Conservation (phyloP, 2,797 vertebrate genomes). For the Molossus molossus region DNA sequence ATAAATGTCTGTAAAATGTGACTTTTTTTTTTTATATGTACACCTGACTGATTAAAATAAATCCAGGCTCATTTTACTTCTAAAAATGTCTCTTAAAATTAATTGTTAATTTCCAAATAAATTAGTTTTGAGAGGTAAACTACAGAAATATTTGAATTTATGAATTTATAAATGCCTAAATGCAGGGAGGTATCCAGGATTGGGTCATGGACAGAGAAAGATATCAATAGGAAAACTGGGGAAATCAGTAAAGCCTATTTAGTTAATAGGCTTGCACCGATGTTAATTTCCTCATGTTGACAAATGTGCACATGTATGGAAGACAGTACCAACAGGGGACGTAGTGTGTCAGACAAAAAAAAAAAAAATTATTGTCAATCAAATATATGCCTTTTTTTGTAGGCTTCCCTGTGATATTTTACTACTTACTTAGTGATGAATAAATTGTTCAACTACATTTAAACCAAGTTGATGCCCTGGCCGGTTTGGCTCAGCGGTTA, state of each 20-base stretch:
- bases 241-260: neutral
- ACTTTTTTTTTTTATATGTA: neutral
- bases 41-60: neutral
- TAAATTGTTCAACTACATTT: neutral
- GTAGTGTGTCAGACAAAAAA: neutral
- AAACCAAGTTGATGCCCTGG: slow-evolving; percentile 1
- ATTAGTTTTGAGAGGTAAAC: neutral
- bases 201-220: neutral
- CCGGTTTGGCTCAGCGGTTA: too few species aligned
- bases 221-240: neutral
- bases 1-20: neutral
- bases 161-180: neutral
- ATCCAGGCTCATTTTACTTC: slow-evolving; percentile 15
- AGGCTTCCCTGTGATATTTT: neutral
- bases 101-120: neutral
- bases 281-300: neutral
- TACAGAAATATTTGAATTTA: slow-evolving; percentile 1
- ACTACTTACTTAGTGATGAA: neutral
- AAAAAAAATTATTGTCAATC: neutral
- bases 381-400: neutral
- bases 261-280: neutral
- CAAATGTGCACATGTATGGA: neutral
- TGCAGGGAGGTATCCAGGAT: too few species aligned
- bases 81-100: neutral
- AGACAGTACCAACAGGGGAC: neutral